These are phyloP conservation scores for Lophochroa leadbeateri DNA, from an alignment of 2,113 vertebrate genomes.

Conservation along the genomic window DNA sequence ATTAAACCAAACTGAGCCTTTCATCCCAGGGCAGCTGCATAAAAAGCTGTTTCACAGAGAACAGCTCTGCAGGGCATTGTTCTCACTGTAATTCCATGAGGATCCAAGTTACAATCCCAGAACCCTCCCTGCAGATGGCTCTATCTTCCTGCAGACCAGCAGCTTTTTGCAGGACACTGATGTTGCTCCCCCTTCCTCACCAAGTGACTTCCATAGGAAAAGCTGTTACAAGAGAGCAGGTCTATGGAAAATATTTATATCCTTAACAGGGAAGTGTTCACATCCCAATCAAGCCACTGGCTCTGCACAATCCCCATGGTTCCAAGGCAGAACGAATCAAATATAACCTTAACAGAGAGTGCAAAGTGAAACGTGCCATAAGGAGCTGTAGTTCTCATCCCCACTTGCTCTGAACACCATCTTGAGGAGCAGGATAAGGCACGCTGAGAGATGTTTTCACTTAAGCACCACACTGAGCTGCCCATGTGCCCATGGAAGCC, in stretches of 20 bases:
- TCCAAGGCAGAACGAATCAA: not conserved
- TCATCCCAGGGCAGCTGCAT: rapidly evolving
- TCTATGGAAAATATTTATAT: not conserved
- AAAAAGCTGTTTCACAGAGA: rapidly evolving
- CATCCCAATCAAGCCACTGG: not conserved
- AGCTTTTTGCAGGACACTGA: not conserved
- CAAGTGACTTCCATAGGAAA: not conserved
- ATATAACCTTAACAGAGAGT: rapidly evolving
- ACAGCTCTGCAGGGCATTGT: not conserved
- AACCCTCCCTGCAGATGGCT: not conserved
- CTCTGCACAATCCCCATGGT: not conserved
- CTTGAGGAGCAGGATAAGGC: not conserved
- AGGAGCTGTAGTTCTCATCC: not conserved
- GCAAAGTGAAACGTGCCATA: not conserved
- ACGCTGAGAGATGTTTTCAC: rapidly evolving
- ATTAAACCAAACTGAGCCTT: not conserved
- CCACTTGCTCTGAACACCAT: not conserved
- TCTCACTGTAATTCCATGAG: not conserved
- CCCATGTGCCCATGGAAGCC: rapidly evolving
- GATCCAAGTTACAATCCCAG: not conserved
- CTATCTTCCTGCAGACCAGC: not conserved
- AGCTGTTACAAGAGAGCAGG: not conserved
- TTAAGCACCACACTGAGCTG: rapidly evolving
- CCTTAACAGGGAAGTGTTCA: not conserved
- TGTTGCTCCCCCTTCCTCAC: not conserved